Evolutionary conservation across 2,888 invertebrate genomes (phyloP), one percentile per base, ranked within the genome.

Genomic region (Lasioglossum calceatum): DNA sequence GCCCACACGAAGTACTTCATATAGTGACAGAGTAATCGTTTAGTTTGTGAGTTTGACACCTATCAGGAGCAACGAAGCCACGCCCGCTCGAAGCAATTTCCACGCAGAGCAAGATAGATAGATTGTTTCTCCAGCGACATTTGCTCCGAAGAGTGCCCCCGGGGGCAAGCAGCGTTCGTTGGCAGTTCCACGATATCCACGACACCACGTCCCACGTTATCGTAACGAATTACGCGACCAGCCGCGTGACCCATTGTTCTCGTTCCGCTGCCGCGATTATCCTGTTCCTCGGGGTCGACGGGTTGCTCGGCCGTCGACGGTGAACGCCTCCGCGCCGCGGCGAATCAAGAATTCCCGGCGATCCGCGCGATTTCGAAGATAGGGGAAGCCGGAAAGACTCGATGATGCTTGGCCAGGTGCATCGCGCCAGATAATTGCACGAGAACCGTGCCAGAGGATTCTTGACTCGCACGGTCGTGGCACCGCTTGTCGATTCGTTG

Each of bases 171-270:
- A 54, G 23, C 23, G 54, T 23, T 23, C 54, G 54, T 8, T 23
- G 58, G 1, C 58, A n/a, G 58, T n/a, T 10, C n/a, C 54, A 4
- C 58, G 58, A n/a, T 58, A 58, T 58, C 58, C 54, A 54, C n/a
- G 16, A 44, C 44, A 7, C 72, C 44, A 72, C 72, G 27, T 27
- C 47, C 71, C 42, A 32, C 39, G 61, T 73, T 61, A 54, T 79
- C 54, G 73, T 32, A 79, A 79, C 58, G 74, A 61, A 61, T 79
- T 79, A 79, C 79, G 42, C 58, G 79, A 23, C 10, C 44, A 61
- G 61, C 42, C 58, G 64, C 44, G 77, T 44, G 77, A 76, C n/a
- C 79, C 79, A 79, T 79, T 79, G 79, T 79, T 79, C 79, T 72
- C 72, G 77, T 64, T 76, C 58, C 58, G 58, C 32, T 58, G 36